Conservation (phyloP, 2,797 vertebrate species). For the Linurgus olivaceus region DNA sequence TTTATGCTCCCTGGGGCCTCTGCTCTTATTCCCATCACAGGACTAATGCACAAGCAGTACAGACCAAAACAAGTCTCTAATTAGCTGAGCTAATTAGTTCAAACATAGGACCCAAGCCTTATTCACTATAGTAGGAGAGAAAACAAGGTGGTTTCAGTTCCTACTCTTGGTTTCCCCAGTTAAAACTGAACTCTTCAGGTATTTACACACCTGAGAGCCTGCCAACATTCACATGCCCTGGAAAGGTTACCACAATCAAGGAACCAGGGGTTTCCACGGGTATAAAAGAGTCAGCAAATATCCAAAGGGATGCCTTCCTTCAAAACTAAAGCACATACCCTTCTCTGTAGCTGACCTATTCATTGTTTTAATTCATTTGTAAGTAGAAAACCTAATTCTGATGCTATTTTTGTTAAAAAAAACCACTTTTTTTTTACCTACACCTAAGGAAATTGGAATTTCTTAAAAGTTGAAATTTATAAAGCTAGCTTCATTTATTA, state of each 20-base stretch:
- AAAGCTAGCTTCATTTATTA: not conserved
- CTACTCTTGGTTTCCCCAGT: not conserved
- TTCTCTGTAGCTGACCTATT: not conserved
- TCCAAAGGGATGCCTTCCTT: not conserved
- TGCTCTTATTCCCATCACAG: not conserved
- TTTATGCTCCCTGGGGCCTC: not conserved
- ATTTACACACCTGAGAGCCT: not conserved
- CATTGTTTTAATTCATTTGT: not conserved
- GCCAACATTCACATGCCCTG: not conserved
- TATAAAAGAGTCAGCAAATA: not conserved
- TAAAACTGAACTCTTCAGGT: not conserved
- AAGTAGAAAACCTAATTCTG: not conserved
- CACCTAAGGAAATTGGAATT: not conserved
- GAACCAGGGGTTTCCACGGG: not conserved
- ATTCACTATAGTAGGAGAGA: not conserved
- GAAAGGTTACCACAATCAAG: not conserved
- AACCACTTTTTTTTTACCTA: not conserved
- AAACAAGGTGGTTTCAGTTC: not conserved
- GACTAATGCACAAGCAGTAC: not conserved
- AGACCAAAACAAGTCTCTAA: not conserved
- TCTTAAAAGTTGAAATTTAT: not conserved
- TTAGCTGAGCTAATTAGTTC: not conserved
- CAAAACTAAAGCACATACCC: not conserved
- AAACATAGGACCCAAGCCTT: not conserved
- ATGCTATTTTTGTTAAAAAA: not conserved